Evolutionary conservation across 2,888 invertebrate species (phyloP).

Genomic region (Isoperla grammatica): DNA sequence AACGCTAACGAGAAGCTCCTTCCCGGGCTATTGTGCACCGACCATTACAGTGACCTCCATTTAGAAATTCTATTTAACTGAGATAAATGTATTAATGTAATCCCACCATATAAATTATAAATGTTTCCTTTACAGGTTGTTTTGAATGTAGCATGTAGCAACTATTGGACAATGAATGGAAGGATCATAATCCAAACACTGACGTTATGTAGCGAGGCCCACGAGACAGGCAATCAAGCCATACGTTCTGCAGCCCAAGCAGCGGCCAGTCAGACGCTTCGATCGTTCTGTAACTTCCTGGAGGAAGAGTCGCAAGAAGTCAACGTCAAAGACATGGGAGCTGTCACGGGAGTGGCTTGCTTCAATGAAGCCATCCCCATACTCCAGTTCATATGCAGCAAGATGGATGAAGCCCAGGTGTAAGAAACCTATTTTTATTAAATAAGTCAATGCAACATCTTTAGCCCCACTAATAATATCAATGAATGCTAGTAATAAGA

Average conservation of each 20-base stretch:
- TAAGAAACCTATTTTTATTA: too few relatives aligned
- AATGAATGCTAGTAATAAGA: too few relatives aligned
- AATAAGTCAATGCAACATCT: too few relatives aligned
- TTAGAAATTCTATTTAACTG: not conserved
- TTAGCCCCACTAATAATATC: too few relatives aligned
- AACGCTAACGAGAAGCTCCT: too few relatives aligned
- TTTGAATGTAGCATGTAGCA: constrained; percentile 80
- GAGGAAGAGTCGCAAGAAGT: constrained; percentile 78
- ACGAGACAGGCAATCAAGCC: constrained; percentile 70
- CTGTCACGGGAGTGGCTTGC: constrained; percentile 63
- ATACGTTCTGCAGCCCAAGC: constrained; percentile 84
- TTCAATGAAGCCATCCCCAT: constrained; percentile 88
- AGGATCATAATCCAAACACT: constrained; percentile 81
- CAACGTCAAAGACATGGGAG: constrained; percentile 27
- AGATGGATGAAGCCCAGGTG: constrained; percentile 75
- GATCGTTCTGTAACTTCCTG: constrained; percentile 78
- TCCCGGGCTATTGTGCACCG: too few relatives aligned
- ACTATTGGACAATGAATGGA: constrained; percentile 85
- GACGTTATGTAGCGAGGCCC: constrained; percentile 77
- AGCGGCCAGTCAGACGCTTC: constrained; percentile 81
- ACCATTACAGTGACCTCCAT: too few relatives aligned
- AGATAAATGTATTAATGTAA: constrained; percentile 3
- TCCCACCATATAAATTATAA: not conserved
- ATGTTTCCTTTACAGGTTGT: constrained; percentile 53
- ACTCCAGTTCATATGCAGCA: constrained; percentile 81